Evolutionary conservation across 2,797 vertebrate species (phyloP).

Genomic region (Enteromius paludinosus): DNA sequence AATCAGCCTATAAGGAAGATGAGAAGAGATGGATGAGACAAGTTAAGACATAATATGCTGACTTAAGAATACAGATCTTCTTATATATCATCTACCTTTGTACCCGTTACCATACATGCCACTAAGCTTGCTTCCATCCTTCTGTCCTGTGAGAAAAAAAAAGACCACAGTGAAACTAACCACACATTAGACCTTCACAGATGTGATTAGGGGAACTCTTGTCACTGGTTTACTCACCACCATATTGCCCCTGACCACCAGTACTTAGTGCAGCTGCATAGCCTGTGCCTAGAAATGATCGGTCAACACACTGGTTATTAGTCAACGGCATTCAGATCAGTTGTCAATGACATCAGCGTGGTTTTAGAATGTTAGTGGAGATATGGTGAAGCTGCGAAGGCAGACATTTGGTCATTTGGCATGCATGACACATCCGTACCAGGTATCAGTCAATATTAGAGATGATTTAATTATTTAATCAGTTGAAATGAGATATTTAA

Average conservation of each 20-base stretch:
- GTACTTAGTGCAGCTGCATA: slow-evolving; percentile 70
- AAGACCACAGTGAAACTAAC: neutral
- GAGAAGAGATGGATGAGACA: slow-evolving; percentile 12
- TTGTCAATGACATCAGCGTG: neutral
- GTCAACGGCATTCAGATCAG: neutral
- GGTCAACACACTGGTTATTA: slow-evolving; percentile 19
- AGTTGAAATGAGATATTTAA: neutral
- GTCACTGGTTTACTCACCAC: slow-evolving; percentile 63
- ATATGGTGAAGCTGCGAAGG: neutral
- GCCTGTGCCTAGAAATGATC: slow-evolving; percentile 64
- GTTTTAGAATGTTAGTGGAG: neutral
- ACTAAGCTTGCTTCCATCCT: slow-evolving; percentile 71
- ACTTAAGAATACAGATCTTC: neutral
- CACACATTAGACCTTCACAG: neutral
- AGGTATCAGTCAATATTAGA: neutral
- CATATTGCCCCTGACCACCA: slow-evolving; percentile 64
- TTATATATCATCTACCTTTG: slow-evolving; percentile 73
- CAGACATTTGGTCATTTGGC: neutral
- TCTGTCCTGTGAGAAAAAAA: slow-evolving; percentile 68
- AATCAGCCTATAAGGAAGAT: slow-evolving; percentile 68
- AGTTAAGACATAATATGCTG: neutral
- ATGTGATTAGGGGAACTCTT: neutral
- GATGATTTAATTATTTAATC: neutral
- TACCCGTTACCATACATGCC: slow-evolving; percentile 75
- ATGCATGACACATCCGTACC: neutral